Evolutionary conservation across 2,888 invertebrate genomes (phyloP).

Genomic region (Gnatocerus cornutus): DNA sequence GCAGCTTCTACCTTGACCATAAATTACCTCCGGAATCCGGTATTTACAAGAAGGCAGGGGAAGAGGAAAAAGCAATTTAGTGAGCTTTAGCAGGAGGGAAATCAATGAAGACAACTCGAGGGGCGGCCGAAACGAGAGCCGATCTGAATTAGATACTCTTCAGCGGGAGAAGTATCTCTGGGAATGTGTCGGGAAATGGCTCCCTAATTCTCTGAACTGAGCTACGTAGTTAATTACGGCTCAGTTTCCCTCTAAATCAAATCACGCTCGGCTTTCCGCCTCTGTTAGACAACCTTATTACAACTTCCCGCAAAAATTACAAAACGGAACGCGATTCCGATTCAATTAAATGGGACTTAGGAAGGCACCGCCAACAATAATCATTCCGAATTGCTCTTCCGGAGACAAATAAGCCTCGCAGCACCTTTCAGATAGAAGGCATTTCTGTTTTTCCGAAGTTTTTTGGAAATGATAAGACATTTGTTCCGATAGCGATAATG

Average conservation of each 20-base stretch:
- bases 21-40: conserved; percentile 61
- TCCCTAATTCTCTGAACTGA: conserved; percentile 63
- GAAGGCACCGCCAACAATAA: conserved; percentile 24
- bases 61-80: conserved; percentile 68
- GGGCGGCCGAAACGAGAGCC: conserved; percentile 53
- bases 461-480: too few species aligned
- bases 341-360: conserved; percentile 50
- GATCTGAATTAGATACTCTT: conserved; percentile 68
- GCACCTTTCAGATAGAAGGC: too few species aligned
- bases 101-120: conserved; percentile 68
- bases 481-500: too few species aligned
- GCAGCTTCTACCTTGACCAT: conserved; percentile 61
- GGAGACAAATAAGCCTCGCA: background rate
- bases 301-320: conserved; percentile 60
- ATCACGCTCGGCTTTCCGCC: conserved; percentile 61
- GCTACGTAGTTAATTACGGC: conserved; percentile 67
- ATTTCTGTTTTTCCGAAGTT: background rate
- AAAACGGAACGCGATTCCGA: conserved; percentile 47
- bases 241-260: conserved; percentile 66
- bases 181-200: conserved; percentile 65
- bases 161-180: conserved; percentile 57
- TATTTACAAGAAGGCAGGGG: conserved; percentile 58
- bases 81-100: conserved; percentile 67
- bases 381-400: conserved; percentile 7
- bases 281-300: conserved; percentile 60